Conservation (phyloP, 2,797 vertebrate species). For the Coluber constrictor region DNA sequence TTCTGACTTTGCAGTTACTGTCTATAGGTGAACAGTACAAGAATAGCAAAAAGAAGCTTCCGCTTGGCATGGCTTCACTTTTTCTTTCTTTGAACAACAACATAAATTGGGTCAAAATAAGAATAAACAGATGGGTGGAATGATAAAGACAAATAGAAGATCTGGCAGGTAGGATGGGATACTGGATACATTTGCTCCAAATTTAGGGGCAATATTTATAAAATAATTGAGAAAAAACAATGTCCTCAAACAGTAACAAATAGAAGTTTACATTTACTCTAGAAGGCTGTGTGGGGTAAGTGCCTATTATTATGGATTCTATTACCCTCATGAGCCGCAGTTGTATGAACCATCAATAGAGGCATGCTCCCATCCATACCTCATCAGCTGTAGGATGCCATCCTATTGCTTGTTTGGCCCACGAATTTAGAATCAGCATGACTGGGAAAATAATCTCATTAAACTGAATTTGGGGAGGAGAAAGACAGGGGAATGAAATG, state of each 20-base stretch:
- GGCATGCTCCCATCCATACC: neutral
- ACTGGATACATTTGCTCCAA: neutral
- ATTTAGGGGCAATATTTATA: neutral
- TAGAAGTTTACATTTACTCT: neutral
- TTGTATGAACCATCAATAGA: neutral
- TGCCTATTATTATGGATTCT: neutral
- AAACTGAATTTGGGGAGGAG: neutral
- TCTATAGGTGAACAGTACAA: too few species aligned
- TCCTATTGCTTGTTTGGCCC: neutral
- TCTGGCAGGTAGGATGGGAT: neutral
- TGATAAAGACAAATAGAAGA: neutral
- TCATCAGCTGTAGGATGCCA: neutral
- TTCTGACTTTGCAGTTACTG: too few species aligned
- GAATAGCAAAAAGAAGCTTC: neutral
- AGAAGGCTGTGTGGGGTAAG: neutral
- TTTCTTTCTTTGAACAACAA: neutral
- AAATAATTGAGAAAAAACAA: neutral
- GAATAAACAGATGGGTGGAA: neutral
- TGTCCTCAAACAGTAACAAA: neutral
- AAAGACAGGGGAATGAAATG: slow-evolving; percentile 14
- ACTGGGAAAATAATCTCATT: slow-evolving; percentile 9
- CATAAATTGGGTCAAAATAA: neutral
- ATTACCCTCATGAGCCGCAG: neutral
- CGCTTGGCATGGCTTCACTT: neutral
- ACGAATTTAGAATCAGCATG: neutral